Base-by-base conservation (phyloP, 1,140 invertebrate genomes). In the Pararge aegeria region DNA sequence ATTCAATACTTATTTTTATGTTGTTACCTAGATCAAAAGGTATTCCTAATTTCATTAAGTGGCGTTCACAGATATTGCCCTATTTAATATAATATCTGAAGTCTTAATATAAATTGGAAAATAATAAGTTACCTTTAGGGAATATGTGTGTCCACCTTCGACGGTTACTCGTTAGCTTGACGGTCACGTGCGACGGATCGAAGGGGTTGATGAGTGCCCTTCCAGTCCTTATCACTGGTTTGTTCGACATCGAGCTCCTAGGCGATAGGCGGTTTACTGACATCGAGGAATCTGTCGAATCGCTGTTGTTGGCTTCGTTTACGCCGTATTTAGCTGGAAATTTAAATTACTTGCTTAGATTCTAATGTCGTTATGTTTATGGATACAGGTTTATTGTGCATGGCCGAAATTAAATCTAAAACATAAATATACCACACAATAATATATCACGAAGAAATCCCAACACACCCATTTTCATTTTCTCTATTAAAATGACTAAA, bases 81-180 rank as follows among this genome's bases (percentile, higher is more conserved):
- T 5, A 48, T 10, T 5, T 5, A 4, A 4, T 24, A 37, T 4
- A n/a, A 5, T 37, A 37, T 10, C 30, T 37, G 2, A 2, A n/a
- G 30, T 9, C n/a, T n/a, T n/a, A n/a, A 37, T 2, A 37, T 12
- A 4, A 12, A 37, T 12, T 5, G 30, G 2, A 2, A 4, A 42
- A 7, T 7, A 16, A 42, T 9, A 7, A n/a, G 16, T 78, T 72
- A 95, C 95, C 96, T 93, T 98, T 97, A 2, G 98, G 98, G 90
- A 99, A 99, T 61, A 99, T 98, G 83, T 99, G 98, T 5, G 98
- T 98, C 98, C 98, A 99, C 51, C 98, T 92, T 46, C 98, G 91
- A 48, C 98, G 92, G 88, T 99, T 99, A 46, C 98, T 98, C 0
- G 98, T 99, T 44, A 99, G 90, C 84, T 98, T 98, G 52, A 99